Base-by-base conservation (phyloP, 2,888 invertebrate genomes). In the Hanleya hanleyi region DNA sequence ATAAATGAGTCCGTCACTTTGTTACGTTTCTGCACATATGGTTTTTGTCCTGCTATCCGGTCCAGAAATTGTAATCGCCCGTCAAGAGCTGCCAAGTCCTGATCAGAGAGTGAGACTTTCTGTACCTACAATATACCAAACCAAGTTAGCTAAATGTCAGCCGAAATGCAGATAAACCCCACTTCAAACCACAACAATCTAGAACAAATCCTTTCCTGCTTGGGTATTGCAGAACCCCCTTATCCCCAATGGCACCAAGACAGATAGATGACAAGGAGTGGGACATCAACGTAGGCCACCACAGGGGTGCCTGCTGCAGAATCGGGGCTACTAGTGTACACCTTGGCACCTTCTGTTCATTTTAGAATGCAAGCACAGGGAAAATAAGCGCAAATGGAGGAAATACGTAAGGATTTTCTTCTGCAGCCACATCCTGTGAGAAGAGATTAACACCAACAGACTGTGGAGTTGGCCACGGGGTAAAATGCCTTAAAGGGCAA, bases 391-490 rank as follows among this genome's bases (percentile, higher is more conserved):
- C 6, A 33, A 66, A 66, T 49, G 66, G 49, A 5, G 70, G 70
- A 29, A 70, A 70, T 15, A 70, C 70, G 47, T 70, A 70, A 26
- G 37, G 61, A 62, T 70, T 64, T 37, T 70, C 33, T 32, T 12
- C n/a, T 3, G 62, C 18, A n/a, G 18, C 22, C 4, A 70, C 29
- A 35, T 38, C 38, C 66, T 70, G 70, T 9, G 61, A 62, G 64
- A 70, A 70, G 29, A 70, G n/a, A 62, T 70, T 70, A 2, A 70
- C 64, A 4, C 70, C 64, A 2, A 38, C 3, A 64, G 70, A 64
- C 15, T 29, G 12, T 32, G 41, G 70, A 7, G 64, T 12, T 15
- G 64, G 70, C 61, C 61, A 64, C 7, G 64, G 70, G 5, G 70
- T 36, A 26, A 66, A 66, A 35, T 66, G 66, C 29, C 66, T 66